Percentiles rank a stretch among this genome's conserved stretches.
Conservation (phyloP, 2,797 vertebrate species). For the Sebastes melanostomus region DNA sequence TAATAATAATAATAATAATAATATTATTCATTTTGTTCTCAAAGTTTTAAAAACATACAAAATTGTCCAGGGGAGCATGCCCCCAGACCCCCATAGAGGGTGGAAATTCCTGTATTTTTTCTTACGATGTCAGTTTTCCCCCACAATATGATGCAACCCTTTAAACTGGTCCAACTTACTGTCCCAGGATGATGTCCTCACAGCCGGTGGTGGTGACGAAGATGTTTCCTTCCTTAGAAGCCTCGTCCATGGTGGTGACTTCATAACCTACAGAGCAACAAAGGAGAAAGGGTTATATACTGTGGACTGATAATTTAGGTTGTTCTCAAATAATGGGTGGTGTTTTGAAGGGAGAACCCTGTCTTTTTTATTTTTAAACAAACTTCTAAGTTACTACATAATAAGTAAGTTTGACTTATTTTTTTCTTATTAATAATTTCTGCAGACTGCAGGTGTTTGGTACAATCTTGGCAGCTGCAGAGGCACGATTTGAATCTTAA, state of each 20-base stretch:
- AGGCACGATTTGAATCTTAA: not conserved
- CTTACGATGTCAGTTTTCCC: no score
- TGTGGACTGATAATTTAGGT: no score
- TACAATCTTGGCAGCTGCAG: not conserved
- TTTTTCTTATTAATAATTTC: not conserved
- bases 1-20: no score
- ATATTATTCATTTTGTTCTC: no score
- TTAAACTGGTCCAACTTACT: slow-evolving; percentile 76
- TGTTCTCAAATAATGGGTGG: not conserved
- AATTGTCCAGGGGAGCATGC: no score
- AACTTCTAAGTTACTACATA: not conserved
- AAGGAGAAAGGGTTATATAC: not conserved
- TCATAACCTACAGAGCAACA: slow-evolving; percentile 87
- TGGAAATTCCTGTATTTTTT: no score
- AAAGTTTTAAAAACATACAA: no score
- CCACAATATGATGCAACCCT: not conserved
- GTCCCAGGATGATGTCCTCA: slow-evolving; percentile 91
- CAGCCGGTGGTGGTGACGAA: slow-evolving; percentile 99
- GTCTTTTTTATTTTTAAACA: not conserved
- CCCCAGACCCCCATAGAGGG: no score
- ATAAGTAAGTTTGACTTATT: not conserved
- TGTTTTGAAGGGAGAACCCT: not conserved
- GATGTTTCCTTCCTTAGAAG: slow-evolving; percentile 95
- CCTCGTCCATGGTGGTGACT: slow-evolving; percentile 98
- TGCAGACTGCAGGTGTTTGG: not conserved